Conservation (phyloP, 2,888 invertebrate genomes). For the Cephus runcator region DNA sequence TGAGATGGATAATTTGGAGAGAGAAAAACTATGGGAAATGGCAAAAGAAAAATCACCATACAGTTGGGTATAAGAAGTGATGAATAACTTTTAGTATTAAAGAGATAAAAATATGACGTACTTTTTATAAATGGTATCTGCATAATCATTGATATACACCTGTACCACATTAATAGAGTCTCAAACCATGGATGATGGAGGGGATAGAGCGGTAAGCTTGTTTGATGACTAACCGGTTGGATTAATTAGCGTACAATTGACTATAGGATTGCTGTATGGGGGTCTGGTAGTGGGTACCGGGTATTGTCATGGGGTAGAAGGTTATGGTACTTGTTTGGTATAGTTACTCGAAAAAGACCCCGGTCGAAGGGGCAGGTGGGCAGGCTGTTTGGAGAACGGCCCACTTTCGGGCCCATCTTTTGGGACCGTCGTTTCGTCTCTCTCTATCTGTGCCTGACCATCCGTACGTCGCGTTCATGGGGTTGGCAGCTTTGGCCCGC, state of each 20-base stretch:
- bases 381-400: conserved; percentile 60
- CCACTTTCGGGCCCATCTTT: conserved; percentile 44
- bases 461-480: not conserved
- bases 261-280: not conserved
- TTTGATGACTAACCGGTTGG: not conserved
- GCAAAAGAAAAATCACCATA: not conserved
- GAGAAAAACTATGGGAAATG: not conserved
- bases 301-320: not conserved
- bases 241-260: not conserved
- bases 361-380: conserved; percentile 51
- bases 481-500: not conserved
- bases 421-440: conserved; percentile 11
- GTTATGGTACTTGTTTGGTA: not conserved
- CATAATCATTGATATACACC: not conserved
- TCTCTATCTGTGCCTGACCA: conserved; percentile 11
- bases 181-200: not conserved
- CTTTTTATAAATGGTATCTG: not conserved
- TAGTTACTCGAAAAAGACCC: not conserved
- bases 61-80: rapidly evolving
- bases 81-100: not conserved
- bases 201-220: not conserved
- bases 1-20: not conserved
- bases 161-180: not conserved
- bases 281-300: not conserved
- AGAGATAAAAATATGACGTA: not conserved